Evolutionary conservation across 2,797 vertebrate species (phyloP).

Genomic region (Hippoglossus hippoglossus): DNA sequence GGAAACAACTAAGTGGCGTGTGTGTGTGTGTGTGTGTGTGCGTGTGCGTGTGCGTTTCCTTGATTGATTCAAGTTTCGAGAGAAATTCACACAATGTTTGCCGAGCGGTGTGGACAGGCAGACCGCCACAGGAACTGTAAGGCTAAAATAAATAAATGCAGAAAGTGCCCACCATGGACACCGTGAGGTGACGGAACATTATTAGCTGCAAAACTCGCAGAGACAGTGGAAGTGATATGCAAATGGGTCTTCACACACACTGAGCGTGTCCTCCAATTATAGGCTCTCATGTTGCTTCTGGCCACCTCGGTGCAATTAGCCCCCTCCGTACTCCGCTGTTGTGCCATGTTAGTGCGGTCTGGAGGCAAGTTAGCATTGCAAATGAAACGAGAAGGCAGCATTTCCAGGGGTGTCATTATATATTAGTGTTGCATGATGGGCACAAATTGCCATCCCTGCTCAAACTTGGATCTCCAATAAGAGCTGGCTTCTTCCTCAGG

Average conservation of each 20-base stretch:
- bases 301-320: slow-evolving; percentile 79
- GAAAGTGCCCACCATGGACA: slow-evolving; percentile 36
- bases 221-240: slow-evolving; percentile 75
- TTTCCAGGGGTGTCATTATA: slow-evolving; percentile 75
- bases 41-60: slow-evolving; percentile 4
- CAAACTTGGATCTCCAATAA: slow-evolving; percentile 67
- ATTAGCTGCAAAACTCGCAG: slow-evolving; percentile 60
- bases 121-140: slow-evolving; percentile 20
- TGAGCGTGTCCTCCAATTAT: slow-evolving; percentile 77
- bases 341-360: slow-evolving; percentile 62
- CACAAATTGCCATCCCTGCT: slow-evolving; percentile 73
- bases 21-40: neutral
- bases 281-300: slow-evolving; percentile 74
- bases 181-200: slow-evolving; percentile 64
- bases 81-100: neutral
- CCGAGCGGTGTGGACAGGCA: neutral
- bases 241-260: slow-evolving; percentile 75
- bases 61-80: slow-evolving; percentile 22
- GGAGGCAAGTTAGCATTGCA: slow-evolving; percentile 73
- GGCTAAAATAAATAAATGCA: slow-evolving; percentile 46
- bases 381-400: slow-evolving; percentile 68
- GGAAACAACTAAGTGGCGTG: slow-evolving; percentile 5
- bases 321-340: slow-evolving; percentile 59
- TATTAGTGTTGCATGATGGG: slow-evolving; percentile 78
- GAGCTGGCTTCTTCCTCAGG: slow-evolving; percentile 52